Conservation (phyloP, 1,140 invertebrate genomes). For the Rhagoletis zephyria region DNA sequence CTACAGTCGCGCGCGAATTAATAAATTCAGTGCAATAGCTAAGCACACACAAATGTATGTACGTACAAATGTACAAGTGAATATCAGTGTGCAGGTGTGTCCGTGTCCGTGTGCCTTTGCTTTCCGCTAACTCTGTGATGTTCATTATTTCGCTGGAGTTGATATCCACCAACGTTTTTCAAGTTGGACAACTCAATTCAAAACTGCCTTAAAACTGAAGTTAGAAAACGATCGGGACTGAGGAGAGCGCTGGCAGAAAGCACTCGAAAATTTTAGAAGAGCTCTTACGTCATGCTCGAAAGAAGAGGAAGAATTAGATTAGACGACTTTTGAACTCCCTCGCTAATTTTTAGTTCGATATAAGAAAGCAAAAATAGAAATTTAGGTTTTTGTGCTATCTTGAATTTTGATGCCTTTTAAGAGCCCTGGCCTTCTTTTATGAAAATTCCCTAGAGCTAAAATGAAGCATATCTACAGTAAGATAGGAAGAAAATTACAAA, state of each 20-base stretch:
- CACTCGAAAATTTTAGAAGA: background rate
- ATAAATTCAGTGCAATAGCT: background rate
- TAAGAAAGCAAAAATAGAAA: background rate
- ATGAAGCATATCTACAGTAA: background rate
- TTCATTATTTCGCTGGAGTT: background rate
- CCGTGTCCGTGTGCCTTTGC: background rate
- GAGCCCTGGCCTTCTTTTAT: too few relatives aligned
- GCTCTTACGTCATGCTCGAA: conserved; percentile 19
- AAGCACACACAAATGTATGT: background rate
- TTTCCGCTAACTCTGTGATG: background rate
- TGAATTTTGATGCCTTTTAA: too few relatives aligned
- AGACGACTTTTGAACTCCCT: background rate
- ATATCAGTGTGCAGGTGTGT: background rate
- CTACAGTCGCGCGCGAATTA: conserved; percentile 17
- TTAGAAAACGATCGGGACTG: too few relatives aligned
- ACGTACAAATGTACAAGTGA: background rate
- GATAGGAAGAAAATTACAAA: background rate
- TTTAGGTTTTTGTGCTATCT: background rate
- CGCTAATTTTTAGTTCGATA: background rate
- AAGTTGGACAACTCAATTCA: too few relatives aligned
- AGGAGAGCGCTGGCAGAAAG: background rate
- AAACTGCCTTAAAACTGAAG: too few relatives aligned
- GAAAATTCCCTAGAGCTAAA: background rate
- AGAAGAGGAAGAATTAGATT: background rate
- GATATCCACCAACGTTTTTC: too few relatives aligned